Evolutionary conservation across 2,888 invertebrate species (phyloP).

Genomic region (Acleris holmiana): DNA sequence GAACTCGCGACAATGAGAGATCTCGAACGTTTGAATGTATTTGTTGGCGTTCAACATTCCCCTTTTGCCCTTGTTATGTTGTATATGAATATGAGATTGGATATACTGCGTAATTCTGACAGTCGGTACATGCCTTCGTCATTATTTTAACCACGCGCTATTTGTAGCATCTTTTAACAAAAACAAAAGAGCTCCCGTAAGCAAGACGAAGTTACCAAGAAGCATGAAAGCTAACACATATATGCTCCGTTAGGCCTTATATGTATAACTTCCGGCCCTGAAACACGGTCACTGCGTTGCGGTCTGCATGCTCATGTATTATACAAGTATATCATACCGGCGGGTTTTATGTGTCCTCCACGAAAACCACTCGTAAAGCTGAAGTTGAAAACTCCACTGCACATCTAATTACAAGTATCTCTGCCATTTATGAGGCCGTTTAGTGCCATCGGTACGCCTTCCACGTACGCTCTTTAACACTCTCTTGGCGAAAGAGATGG

Average conservation of each 20-base stretch:
- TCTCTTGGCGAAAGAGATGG: constrained; percentile 8
- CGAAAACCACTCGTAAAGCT: constrained; percentile 23
- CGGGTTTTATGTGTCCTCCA: constrained; percentile 8
- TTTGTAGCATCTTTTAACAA: background rate
- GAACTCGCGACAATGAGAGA: constrained; percentile 40
- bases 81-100: constrained; percentile 15
- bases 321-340: constrained; percentile 23
- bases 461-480: constrained; percentile 14
- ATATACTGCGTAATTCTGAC: constrained; percentile 2
- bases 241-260: background rate
- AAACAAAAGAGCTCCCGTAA: constrained; percentile 15
- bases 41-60: constrained; percentile 44
- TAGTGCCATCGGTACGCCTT: constrained; percentile 9
- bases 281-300: background rate
- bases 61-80: constrained; percentile 40
- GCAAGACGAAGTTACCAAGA: constrained; percentile 1
- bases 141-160: background rate
- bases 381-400: constrained; percentile 14
- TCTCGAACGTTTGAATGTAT: constrained; percentile 47
- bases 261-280: constrained; percentile 3
- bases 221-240: constrained; percentile 7
- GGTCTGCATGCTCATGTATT: constrained; percentile 16
- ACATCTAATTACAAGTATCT: constrained; percentile 27
- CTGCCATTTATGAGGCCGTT: constrained; percentile 18
- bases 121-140: background rate